phyloP scores from a whole-genome alignment of 2,113 vertebrate genomes.

The Silurus asotus region DNA sequence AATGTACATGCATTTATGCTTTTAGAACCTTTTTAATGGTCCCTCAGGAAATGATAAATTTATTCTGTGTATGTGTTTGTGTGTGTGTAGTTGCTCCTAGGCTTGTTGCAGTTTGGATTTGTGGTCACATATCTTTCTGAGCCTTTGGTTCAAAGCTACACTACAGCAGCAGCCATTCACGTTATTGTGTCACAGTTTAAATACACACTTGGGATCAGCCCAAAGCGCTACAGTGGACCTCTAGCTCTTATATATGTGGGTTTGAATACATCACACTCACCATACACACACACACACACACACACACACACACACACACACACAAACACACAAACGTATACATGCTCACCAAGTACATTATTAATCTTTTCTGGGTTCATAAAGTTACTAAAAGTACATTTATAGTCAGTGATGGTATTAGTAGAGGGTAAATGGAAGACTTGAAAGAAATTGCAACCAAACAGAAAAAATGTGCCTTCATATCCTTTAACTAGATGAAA shows the following conservation, averaged over 20 bases:
- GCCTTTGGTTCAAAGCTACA: slow-evolving; percentile 89
- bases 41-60: background rate
- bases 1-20: background rate
- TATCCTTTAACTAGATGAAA: too few species aligned
- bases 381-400: too few species aligned
- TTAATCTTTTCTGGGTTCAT: background rate
- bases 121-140: slow-evolving; percentile 95
- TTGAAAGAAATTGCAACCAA: too few species aligned
- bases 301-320: background rate
- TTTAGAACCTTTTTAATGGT: background rate
- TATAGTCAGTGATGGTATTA: too few species aligned
- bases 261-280: slow-evolving; percentile 27
- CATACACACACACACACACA: background rate
- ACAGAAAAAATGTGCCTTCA: too few species aligned
- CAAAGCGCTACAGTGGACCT: slow-evolving; percentile 74
- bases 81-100: slow-evolving; percentile 81
- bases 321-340: too few species aligned
- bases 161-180: slow-evolving; percentile 85
- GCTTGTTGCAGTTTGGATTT: slow-evolving; percentile 88
- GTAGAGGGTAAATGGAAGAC: too few species aligned
- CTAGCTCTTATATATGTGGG: slow-evolving; percentile 85
- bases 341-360: background rate
- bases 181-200: slow-evolving; percentile 93
- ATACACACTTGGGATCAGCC: slow-evolving; percentile 82
- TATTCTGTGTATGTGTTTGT: slow-evolving; percentile 18